These are phyloP conservation scores for Xenus cinereus DNA, from an alignment of 2,113 vertebrate genomes.

Conservation along the genomic window DNA sequence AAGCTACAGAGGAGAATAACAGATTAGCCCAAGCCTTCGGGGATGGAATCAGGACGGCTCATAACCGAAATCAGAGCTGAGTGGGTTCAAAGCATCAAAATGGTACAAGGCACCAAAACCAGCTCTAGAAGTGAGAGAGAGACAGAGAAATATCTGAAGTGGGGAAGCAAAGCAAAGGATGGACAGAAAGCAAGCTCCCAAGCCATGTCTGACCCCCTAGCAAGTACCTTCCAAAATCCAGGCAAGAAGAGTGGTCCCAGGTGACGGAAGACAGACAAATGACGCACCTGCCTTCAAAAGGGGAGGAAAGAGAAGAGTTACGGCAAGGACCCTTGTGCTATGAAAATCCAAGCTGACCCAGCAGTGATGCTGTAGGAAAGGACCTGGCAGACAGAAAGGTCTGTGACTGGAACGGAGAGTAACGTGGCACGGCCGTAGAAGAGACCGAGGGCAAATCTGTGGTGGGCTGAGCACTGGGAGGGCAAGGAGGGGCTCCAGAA, in stretches of 20 bases:
- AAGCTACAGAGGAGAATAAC: neutral
- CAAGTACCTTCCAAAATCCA: neutral
- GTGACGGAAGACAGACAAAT: neutral
- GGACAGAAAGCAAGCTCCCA: neutral
- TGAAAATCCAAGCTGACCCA: accelerated
- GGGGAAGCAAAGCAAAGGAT: neutral
- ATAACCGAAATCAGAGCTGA: neutral
- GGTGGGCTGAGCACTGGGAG: neutral
- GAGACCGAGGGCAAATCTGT: accelerated
- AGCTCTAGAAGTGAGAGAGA: neutral
- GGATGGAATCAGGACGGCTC: neutral
- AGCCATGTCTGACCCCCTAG: neutral
- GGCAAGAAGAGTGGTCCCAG: neutral
- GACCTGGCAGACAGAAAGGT: neutral
- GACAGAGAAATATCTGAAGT: neutral
- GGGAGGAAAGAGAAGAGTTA: neutral
- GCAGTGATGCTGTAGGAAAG: neutral
- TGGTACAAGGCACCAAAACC: neutral
- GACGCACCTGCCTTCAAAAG: neutral
- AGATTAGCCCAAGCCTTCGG: neutral
- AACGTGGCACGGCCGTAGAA: neutral
- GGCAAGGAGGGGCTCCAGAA: neutral
- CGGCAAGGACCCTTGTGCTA: accelerated
- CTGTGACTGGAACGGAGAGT: neutral
- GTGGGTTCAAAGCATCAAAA: neutral